Evolutionary conservation across 30 jellyfish, hydroid and myxozoan genomes (phyloP), one percentile per base, ranked within the genome.

Genomic region (Hydra vulgaris): DNA sequence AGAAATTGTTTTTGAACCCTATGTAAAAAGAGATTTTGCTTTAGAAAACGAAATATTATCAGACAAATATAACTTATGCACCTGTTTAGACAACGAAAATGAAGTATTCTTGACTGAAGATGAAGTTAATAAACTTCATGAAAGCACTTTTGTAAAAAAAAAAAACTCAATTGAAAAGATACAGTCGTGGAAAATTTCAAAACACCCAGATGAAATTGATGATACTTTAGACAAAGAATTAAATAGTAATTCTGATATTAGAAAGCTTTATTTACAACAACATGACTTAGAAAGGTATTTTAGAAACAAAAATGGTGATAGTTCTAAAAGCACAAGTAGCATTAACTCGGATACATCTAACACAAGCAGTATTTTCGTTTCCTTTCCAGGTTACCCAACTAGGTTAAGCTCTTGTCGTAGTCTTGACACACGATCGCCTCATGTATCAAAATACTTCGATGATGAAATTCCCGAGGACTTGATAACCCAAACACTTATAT

Each of bases 371-470:
- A 89, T 77, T 27, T 86, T 81, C 24, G 72, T 83, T 4, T 83
- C 95, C 19, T 95, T 88, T 26, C 96, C 99, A 0, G 99, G 99
- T 22, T 93, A 79, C 70, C 96, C 99, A 40, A 93, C 99, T 20
- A 80, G 99, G 70, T 88, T 88, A 66, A 93, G 94, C 84, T 93
- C 99, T 24, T 89, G 95, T 25, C 89, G 99, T 21, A 93, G 99
- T 73, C 82, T 78, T 66, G 99, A 93, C 25, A 95, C 87, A 25
- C 80, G 96, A 67, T 93, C 99, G 22, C 99, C 99, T n/a, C 95
- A 80, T 71, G 84, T 90, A 23, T 95, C 94, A 22, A 90, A 90
- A 53, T 20, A 66, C 81, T 27, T 1, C 24, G 87, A 80, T 21
- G 87, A 80, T 8, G 24, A 21, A 18, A 23, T 78, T 19, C 70